Conservation (phyloP, 2,888 invertebrate genomes). For the Ferdinandea cuprea region DNA sequence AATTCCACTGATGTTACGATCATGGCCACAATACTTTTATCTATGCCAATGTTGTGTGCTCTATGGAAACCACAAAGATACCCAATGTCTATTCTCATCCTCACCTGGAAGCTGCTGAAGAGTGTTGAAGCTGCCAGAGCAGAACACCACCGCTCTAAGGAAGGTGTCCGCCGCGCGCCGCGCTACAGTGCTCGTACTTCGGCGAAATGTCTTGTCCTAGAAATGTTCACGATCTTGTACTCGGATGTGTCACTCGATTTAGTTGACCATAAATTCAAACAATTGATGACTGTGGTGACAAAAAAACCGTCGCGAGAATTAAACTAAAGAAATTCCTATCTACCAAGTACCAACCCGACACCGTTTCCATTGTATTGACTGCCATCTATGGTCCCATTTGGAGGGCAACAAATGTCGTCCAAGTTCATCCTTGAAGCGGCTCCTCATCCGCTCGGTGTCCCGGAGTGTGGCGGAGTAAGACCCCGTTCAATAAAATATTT, state of each 20-base stretch:
- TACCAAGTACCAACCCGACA: slow-evolving; percentile 36
- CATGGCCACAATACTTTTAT: slow-evolving; percentile 66
- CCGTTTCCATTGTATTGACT: slow-evolving; percentile 56
- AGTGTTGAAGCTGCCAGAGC: slow-evolving; percentile 42
- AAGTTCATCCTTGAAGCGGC: slow-evolving; percentile 50
- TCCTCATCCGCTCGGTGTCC: background rate
- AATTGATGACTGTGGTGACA: slow-evolving; percentile 75
- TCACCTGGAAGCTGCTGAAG: slow-evolving; percentile 56
- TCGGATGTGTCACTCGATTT: slow-evolving; percentile 75
- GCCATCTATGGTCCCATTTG: slow-evolving; percentile 56
- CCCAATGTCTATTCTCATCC: slow-evolving; percentile 55
- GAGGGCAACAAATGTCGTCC: slow-evolving; percentile 56
- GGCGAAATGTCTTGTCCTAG: slow-evolving; percentile 75
- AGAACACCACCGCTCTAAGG: slow-evolving; percentile 20
- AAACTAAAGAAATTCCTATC: slow-evolving; percentile 56
- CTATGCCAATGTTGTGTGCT: slow-evolving; percentile 67
- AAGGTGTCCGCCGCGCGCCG: slow-evolving; percentile 54
- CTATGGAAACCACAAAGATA: slow-evolving; percentile 53
- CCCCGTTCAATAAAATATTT: slow-evolving; percentile 68
- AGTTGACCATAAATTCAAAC: slow-evolving; percentile 76
- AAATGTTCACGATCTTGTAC: slow-evolving; percentile 76
- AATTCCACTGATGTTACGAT: slow-evolving; percentile 63
- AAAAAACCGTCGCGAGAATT: slow-evolving; percentile 55
- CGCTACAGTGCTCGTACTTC: slow-evolving; percentile 1
- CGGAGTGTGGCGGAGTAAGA: slow-evolving; percentile 45